phyloP scores from a whole-genome alignment of 2,888 invertebrate genomes.

The Entomobrya multifasciata region DNA sequence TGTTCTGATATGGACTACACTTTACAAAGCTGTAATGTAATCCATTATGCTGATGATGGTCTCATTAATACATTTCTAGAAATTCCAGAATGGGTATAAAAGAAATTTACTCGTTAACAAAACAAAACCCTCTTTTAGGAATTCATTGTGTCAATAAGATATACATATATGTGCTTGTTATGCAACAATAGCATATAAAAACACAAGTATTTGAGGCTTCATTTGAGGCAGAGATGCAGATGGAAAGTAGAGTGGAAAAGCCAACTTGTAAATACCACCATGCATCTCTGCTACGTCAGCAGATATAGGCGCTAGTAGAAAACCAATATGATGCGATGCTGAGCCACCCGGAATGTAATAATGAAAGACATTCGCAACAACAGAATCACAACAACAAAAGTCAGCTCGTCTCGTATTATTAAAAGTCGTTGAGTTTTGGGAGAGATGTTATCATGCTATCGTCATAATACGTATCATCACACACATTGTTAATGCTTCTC shows the following conservation, averaged over 20 bases:
- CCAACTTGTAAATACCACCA: conserved; percentile 62
- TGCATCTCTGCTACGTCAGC: background rate
- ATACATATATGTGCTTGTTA: background rate
- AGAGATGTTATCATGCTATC: conserved; percentile 53
- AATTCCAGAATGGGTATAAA: conserved; percentile 29
- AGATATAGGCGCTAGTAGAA: background rate
- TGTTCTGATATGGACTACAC: background rate
- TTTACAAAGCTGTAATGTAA: background rate
- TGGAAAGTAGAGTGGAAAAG: conserved; percentile 41
- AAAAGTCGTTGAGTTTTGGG: conserved; percentile 59
- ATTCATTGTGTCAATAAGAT: background rate
- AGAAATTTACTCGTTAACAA: conserved; percentile 11
- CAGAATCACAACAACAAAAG: conserved; percentile 65
- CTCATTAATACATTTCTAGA: conserved; percentile 59
- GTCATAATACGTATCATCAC: conserved; percentile 55
- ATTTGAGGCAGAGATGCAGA: background rate
- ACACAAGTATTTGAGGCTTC: background rate
- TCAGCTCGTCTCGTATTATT: conserved; percentile 48
- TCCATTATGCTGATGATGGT: too few species aligned
- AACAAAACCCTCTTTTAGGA: background rate
- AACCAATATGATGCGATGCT: background rate
- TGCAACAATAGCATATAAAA: background rate
- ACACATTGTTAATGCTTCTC: conserved; percentile 28
- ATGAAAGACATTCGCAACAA: conserved; percentile 61
- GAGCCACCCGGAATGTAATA: conserved; percentile 61